Percentiles rank a stretch among this genome's conserved stretches.
Evolutionary conservation across 2,888 invertebrate genomes (phyloP).

Genomic region (Macropis europaea): DNA sequence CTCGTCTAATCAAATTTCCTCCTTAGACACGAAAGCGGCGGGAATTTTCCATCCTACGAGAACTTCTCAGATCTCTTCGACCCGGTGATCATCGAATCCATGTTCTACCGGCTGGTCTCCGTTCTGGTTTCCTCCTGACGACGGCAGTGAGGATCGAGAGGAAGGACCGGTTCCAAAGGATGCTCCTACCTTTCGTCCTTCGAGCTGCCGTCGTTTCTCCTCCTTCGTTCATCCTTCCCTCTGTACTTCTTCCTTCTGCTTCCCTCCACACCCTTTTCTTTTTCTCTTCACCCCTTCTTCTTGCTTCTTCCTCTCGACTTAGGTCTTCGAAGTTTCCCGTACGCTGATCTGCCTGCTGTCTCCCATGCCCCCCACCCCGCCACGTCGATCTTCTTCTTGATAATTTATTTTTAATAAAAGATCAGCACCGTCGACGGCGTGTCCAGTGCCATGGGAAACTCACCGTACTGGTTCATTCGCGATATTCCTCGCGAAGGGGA

Average conservation of each 20-base stretch:
- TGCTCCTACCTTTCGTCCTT: constrained; percentile 72
- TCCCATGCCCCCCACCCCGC: neutral
- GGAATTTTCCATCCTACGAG: too few species aligned
- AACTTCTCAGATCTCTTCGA: neutral
- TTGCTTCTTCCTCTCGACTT: constrained; percentile 16
- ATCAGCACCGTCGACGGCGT: constrained; percentile 47
- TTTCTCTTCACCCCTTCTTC: constrained; percentile 6
- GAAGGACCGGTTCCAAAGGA: constrained; percentile 79
- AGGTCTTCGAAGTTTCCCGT: constrained; percentile 33
- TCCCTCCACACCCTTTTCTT: constrained; percentile 27
- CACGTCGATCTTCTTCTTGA: constrained; percentile 38
- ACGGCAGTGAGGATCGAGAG: constrained; percentile 55
- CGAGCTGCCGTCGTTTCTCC: constrained; percentile 47
- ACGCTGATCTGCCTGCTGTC: constrained; percentile 34
- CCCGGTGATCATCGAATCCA: neutral
- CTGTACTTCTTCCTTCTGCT: constrained; percentile 34
- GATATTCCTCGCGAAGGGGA: constrained; percentile 39
- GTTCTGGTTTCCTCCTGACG: constrained; percentile 60
- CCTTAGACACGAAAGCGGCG: too few species aligned
- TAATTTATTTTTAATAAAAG: constrained; percentile 67
- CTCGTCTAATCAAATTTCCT: neutral
- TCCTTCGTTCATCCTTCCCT: constrained; percentile 9
- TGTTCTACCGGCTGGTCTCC: constrained; percentile 23
- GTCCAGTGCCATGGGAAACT: constrained; percentile 58
- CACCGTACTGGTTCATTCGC: constrained; percentile 49